phyloP scores from a whole-genome alignment of 2,888 invertebrate species.

The Drosophila borealis region DNA sequence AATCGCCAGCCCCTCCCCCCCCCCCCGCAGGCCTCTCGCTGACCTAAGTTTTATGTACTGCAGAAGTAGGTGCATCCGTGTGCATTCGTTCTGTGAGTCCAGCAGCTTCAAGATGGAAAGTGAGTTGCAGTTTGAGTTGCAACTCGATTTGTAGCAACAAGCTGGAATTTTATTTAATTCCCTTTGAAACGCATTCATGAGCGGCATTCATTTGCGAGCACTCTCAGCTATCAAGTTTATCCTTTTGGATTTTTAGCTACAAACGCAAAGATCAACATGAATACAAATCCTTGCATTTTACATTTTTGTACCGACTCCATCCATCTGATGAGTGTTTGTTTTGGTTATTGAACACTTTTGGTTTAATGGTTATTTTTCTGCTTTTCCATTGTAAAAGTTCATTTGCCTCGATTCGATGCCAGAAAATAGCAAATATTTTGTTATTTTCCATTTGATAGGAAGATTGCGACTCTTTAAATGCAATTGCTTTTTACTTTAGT shows the following conservation, averaged over 20 bases:
- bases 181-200: constrained; percentile 26
- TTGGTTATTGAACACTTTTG: constrained; percentile 16
- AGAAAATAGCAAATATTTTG: constrained; percentile 19
- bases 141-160: constrained; percentile 29
- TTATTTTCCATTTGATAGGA: background rate
- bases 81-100: constrained; percentile 2
- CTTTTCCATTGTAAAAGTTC: constrained; percentile 8
- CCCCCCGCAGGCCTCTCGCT: no score
- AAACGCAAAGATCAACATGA: constrained; percentile 9
- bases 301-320: constrained; percentile 14
- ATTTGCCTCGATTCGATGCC: constrained; percentile 4
- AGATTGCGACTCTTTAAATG: constrained; percentile 3
- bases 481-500: constrained; percentile 12
- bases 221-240: constrained; percentile 26
- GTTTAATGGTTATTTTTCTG: constrained; percentile 20
- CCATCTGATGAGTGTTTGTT: constrained; percentile 19
- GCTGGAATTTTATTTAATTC: constrained; percentile 31
- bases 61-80: background rate
- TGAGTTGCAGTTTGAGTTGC: constrained; percentile 36
- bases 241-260: constrained; percentile 18
- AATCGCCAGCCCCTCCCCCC: constrained; percentile 9
- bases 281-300: constrained; percentile 19
- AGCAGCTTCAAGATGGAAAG: constrained; percentile 33
- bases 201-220: constrained; percentile 31
- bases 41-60: no score